Conservation (phyloP, 2,888 invertebrate species). For the Phalangium opilio region DNA sequence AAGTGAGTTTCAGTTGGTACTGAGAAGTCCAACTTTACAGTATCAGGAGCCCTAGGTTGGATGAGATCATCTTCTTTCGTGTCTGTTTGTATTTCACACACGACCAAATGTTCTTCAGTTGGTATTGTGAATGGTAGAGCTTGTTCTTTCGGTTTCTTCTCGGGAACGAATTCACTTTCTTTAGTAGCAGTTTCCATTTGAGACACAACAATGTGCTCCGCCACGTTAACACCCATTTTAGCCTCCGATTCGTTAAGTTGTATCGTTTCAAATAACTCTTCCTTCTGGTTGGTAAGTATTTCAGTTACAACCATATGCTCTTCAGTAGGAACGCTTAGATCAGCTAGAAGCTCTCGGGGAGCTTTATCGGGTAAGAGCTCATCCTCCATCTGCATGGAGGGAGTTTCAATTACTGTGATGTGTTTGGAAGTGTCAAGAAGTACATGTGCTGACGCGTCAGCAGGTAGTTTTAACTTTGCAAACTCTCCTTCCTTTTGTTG, state of each 20-base stretch:
- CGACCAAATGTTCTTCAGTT: slow-evolving; percentile 13
- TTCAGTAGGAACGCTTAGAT: slow-evolving; percentile 12
- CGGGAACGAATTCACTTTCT: slow-evolving; percentile 14
- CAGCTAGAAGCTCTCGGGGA: slow-evolving; percentile 9
- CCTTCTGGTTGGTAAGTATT: slow-evolving; percentile 10
- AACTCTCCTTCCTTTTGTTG: slow-evolving; percentile 19
- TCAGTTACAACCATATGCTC: slow-evolving; percentile 17
- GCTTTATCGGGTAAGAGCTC: slow-evolving; percentile 8
- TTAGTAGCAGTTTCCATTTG: slow-evolving; percentile 14
- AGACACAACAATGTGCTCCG: slow-evolving; percentile 13
- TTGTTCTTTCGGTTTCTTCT: slow-evolving; percentile 9
- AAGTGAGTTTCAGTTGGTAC: slow-evolving; percentile 15
- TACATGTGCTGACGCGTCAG: too few species aligned
- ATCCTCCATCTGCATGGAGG: too few species aligned
- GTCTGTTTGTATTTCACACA: slow-evolving; percentile 9
- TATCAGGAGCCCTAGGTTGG: slow-evolving; percentile 4
- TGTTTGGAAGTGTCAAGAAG: too few species aligned
- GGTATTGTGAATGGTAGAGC: slow-evolving; percentile 13
- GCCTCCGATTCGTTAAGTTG: too few species aligned
- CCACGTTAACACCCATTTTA: background rate
- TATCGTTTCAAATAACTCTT: slow-evolving; percentile 1
- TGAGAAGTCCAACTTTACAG: slow-evolving; percentile 7
- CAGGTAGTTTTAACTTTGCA: slow-evolving; percentile 2
- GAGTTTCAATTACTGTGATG: too few species aligned
- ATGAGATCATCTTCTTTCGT: slow-evolving; percentile 11